A percentile compares a stretch with the other conserved stretches of the same genome.
These are phyloP conservation scores for Latheticus oryzae DNA, from an alignment of 2,888 invertebrate genomes.

Conservation along the genomic window DNA sequence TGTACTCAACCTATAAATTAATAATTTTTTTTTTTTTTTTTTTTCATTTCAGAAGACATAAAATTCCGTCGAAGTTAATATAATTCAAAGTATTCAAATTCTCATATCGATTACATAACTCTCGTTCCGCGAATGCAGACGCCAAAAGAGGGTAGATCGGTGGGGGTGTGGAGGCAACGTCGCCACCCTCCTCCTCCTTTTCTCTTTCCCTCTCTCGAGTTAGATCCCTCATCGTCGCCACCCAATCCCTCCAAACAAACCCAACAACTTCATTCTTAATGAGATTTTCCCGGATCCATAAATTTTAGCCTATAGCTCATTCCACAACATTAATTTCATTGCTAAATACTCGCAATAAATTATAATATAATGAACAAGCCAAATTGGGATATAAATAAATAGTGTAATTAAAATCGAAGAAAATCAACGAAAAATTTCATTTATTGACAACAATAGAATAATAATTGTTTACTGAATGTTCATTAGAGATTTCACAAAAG, in stretches of 20 bases:
- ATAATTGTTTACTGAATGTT: slow-evolving; percentile 21
- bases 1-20: neutral
- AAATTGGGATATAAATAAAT: slow-evolving; percentile 65
- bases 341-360: slow-evolving; percentile 67
- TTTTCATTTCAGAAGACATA: slow-evolving; percentile 22
- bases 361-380: slow-evolving; percentile 66
- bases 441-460: too few relatives aligned
- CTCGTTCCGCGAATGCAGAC: slow-evolving; percentile 27
- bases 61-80: slow-evolving; percentile 50
- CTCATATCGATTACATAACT: slow-evolving; percentile 61
- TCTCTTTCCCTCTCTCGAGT: too few relatives aligned
- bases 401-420: slow-evolving; percentile 50
- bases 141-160: slow-evolving; percentile 20
- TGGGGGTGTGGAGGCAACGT: slow-evolving; percentile 36
- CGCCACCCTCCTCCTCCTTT: slow-evolving; percentile 35
- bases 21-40: neutral
- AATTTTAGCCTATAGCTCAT: slow-evolving; percentile 67
- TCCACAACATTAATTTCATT: slow-evolving; percentile 68
- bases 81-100: slow-evolving; percentile 59
- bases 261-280: slow-evolving; percentile 68
- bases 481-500: slow-evolving; percentile 9
- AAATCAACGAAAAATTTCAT: neutral
- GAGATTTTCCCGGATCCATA: slow-evolving; percentile 68
- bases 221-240: slow-evolving; percentile 40
- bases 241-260: slow-evolving; percentile 53